A percentile compares a stretch with the other conserved stretches of the same genome.
Evolutionary conservation across 2,113 vertebrate species (phyloP).

Genomic region (Prunella himalayana): DNA sequence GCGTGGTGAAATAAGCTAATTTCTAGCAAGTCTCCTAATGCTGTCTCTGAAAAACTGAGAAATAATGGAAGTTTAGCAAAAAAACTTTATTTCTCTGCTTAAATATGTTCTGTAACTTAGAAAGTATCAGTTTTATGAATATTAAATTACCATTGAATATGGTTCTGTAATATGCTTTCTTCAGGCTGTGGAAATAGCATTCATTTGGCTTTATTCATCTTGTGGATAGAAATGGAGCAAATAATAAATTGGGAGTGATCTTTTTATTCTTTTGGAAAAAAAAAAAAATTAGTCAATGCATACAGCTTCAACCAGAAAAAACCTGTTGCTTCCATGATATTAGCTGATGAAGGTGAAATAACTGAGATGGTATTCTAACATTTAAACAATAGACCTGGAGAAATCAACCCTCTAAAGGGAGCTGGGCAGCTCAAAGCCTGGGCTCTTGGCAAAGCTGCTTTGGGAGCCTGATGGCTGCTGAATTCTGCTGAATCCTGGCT

Average conservation of each 20-base stretch:
- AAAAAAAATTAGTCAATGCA: background rate
- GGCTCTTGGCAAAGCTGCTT: background rate
- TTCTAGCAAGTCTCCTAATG: background rate
- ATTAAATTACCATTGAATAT: slow-evolving; percentile 25
- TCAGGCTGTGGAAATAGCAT: background rate
- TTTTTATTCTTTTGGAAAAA: background rate
- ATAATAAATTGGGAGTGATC: background rate
- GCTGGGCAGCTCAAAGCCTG: background rate
- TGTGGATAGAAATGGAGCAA: background rate
- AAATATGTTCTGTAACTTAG: slow-evolving; percentile 22
- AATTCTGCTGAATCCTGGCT: background rate
- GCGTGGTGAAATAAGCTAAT: background rate
- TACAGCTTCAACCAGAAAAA: background rate
- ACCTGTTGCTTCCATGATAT: background rate
- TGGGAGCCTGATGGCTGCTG: rapidly evolving
- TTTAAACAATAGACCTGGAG: background rate
- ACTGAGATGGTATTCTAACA: background rate
- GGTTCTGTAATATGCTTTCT: background rate
- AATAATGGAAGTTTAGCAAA: background rate
- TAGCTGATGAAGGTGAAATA: background rate
- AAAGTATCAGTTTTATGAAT: slow-evolving; percentile 8
- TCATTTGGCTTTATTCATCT: background rate
- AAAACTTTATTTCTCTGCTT: background rate
- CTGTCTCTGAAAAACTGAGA: background rate
- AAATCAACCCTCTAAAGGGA: background rate